Base-by-base conservation (phyloP, 2,113 vertebrate genomes). In the Octodon degus region DNA sequence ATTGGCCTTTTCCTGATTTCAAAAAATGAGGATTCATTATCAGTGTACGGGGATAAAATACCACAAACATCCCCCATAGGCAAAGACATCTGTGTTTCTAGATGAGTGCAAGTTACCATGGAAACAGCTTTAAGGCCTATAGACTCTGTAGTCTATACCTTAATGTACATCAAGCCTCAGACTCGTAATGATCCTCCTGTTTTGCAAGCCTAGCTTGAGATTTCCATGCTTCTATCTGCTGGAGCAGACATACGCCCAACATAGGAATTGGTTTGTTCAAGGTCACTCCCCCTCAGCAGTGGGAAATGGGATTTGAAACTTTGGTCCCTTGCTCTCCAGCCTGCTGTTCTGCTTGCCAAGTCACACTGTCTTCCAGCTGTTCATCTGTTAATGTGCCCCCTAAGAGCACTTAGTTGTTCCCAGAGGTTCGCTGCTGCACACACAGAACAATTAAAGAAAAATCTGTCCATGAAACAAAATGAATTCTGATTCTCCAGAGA, bases 311-410 rank as follows among this genome's bases (percentile, higher is more conserved):
- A 95, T 86, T 96, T 92, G 67, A 82, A 92, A 83, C 67, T 79
- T 68, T 89, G 82, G 90, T 83, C 67, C 85, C 94, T 93, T 86
- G 96, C 83, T 93, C 96, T 97, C 97, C 58, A 74, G 79, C 95
- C 97, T 96, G 97, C 95, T 97, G 95, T 87, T 96, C 86, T 72
- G 67, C 34, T 37, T 86, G 70, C 68, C 0, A 4, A 93, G 20
- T 79, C 90, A 77, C 67, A 92, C 37, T 86, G 77, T 92, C 90
- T 95, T 97, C 95, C 97, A 96, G 94, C 93, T 97, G 95, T 97
- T 96, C 91, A 72, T 96, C 60, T 53, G 79, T 65, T 94, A 86
- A 79, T 37, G 34, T 90, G 83, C 40, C 81, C 89, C 76, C 84
- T 32, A 86, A 95, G 74, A 96, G 65, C 40, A 95, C 77, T 86